These are phyloP conservation scores for Helarctos malayanus DNA, from an alignment of 2,797 vertebrate genomes.

Conservation along the genomic window DNA sequence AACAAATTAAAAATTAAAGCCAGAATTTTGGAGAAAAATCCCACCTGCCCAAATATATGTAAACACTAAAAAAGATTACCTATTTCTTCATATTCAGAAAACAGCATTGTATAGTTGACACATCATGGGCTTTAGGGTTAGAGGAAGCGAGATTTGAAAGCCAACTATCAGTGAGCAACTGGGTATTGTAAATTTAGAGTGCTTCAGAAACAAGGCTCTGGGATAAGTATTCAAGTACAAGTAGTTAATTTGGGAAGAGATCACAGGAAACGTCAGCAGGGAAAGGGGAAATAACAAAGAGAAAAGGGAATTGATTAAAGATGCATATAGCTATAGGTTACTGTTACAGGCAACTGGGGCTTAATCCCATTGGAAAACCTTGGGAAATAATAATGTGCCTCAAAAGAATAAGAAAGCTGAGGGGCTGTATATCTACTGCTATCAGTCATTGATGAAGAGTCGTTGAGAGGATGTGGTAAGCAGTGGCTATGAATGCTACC, in stretches of 20 bases:
- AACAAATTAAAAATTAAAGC: constrained; percentile 64
- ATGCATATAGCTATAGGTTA: background rate
- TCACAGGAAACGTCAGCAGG: background rate
- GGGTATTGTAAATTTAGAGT: background rate
- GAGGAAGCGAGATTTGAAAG: background rate
- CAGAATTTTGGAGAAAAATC: constrained; percentile 38
- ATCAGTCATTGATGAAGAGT: background rate
- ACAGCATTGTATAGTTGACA: background rate
- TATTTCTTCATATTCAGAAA: background rate
- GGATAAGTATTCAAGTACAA: background rate
- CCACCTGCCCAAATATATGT: background rate
- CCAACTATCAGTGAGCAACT: background rate
- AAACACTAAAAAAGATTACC: background rate
- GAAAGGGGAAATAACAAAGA: background rate
- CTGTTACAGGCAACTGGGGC: background rate
- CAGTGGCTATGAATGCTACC: accelerated
- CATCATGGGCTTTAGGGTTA: background rate
- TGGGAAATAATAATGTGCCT: background rate
- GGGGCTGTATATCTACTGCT: accelerated
- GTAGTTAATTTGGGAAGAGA: background rate
- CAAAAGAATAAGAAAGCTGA: background rate
- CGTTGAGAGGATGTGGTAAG: background rate
- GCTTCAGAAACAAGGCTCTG: background rate
- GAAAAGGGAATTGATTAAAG: background rate
- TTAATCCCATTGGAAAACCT: background rate